phyloP scores from a whole-genome alignment of 2,797 vertebrate species.

The Spheniscus humboldti region DNA sequence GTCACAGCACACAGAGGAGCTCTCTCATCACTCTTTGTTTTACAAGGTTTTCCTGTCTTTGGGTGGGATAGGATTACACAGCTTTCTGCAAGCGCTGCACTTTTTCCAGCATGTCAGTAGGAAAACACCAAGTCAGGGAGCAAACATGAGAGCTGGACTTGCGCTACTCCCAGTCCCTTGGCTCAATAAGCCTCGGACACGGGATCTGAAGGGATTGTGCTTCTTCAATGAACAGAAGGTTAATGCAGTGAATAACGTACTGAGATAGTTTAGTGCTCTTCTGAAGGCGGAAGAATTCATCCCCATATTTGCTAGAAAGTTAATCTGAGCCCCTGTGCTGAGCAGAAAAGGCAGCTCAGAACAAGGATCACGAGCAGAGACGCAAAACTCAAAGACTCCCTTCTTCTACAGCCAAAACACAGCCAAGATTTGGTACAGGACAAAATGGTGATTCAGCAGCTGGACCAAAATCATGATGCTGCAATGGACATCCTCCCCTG shows the following conservation, averaged over 20 bases:
- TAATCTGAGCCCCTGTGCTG: neutral
- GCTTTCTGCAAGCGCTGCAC: conserved; percentile 46
- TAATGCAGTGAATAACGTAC: neutral
- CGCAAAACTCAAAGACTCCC: neutral
- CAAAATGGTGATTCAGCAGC: neutral
- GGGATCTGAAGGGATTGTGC: neutral
- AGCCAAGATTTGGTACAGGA: neutral
- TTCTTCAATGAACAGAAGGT: neutral
- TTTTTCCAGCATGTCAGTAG: neutral
- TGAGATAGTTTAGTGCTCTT: neutral
- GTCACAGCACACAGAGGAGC: conserved; percentile 38
- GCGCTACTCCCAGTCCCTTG: neutral
- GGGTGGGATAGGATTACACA: conserved; percentile 10
- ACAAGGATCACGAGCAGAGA: neutral
- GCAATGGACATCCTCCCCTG: neutral
- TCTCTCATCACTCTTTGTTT: conserved; percentile 33
- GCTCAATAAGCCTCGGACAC: neutral
- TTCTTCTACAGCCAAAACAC: neutral
- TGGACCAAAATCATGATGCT: neutral
- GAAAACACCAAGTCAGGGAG: neutral
- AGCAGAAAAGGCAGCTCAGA: neutral
- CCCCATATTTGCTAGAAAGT: neutral
- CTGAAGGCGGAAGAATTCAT: neutral
- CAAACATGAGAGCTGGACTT: neutral
- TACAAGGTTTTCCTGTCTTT: conserved; percentile 41